These are phyloP conservation scores for Tangachromis dhanisi DNA, from an alignment of 2,113 vertebrate species.

Conservation along the genomic window DNA sequence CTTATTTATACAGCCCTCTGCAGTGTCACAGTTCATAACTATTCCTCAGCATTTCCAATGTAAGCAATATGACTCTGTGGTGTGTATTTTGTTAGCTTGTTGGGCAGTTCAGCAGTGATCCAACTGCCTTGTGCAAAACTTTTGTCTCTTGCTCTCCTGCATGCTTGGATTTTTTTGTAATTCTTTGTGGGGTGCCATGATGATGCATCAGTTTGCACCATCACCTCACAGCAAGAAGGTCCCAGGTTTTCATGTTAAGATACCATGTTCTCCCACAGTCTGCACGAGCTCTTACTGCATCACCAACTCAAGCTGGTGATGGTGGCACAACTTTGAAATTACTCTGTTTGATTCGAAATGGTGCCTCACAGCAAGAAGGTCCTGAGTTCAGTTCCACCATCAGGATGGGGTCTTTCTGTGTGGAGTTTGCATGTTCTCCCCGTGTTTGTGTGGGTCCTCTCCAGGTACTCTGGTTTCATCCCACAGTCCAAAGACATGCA, in stretches of 20 bases:
- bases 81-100: neutral
- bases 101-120: neutral
- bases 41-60: neutral
- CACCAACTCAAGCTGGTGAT: neutral
- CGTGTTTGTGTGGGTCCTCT: neutral
- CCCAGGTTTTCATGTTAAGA: neutral
- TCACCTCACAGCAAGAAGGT: neutral
- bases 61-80: neutral
- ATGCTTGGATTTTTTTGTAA: neutral
- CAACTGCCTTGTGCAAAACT: neutral
- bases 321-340: neutral
- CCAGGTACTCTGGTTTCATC: neutral
- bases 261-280: neutral
- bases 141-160: neutral
- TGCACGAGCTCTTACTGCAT: neutral
- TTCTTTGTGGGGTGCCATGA: neutral
- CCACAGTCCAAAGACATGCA: neutral
- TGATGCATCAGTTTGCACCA: neutral
- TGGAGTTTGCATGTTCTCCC: neutral
- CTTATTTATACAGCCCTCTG: neutral
- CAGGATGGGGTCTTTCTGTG: neutral
- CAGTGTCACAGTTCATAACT: neutral
- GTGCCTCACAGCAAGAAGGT: accelerated
- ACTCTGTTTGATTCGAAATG: neutral
- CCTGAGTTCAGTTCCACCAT: neutral